Conservation (phyloP, 2,797 vertebrate species). For the Gobio occitaniae region DNA sequence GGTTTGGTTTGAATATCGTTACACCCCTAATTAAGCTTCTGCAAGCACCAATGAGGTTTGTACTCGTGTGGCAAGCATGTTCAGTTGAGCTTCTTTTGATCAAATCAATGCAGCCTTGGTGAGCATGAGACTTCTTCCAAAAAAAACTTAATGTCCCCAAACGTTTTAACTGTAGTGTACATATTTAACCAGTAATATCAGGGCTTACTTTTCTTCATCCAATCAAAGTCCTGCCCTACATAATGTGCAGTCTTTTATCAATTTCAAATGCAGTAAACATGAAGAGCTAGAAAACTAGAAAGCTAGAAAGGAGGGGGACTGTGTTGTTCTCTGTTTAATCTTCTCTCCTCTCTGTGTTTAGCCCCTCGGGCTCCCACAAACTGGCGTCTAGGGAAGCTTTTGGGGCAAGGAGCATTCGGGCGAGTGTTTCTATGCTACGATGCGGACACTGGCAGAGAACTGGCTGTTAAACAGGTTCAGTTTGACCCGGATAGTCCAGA, state of each 20-base stretch:
- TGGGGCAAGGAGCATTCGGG: conserved; percentile 97
- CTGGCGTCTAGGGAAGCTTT: conserved; percentile 95
- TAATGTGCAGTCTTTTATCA: background rate
- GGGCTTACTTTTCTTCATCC: background rate
- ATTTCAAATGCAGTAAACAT: background rate
- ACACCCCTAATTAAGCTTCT: too few relatives aligned
- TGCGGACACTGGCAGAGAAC: conserved; percentile 93
- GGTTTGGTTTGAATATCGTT: too few relatives aligned
- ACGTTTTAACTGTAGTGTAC: background rate
- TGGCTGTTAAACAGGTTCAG: conserved; percentile 98
- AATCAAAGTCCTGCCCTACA: background rate
- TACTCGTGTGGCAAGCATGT: too few relatives aligned
- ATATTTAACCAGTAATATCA: background rate
- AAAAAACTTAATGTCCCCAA: background rate
- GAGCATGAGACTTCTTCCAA: background rate
- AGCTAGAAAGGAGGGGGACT: background rate
- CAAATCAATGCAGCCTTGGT: too few relatives aligned
- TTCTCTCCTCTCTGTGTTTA: conserved; percentile 61
- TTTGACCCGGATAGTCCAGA: conserved; percentile 98
- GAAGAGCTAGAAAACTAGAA: background rate
- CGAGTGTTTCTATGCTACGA: conserved; percentile 96
- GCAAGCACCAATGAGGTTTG: too few relatives aligned
- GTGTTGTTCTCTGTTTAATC: background rate
- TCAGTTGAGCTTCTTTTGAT: too few relatives aligned
- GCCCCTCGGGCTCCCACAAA: conserved; percentile 97